Base-by-base conservation (phyloP, 2,797 vertebrate species). In the Potorous gilbertii region DNA sequence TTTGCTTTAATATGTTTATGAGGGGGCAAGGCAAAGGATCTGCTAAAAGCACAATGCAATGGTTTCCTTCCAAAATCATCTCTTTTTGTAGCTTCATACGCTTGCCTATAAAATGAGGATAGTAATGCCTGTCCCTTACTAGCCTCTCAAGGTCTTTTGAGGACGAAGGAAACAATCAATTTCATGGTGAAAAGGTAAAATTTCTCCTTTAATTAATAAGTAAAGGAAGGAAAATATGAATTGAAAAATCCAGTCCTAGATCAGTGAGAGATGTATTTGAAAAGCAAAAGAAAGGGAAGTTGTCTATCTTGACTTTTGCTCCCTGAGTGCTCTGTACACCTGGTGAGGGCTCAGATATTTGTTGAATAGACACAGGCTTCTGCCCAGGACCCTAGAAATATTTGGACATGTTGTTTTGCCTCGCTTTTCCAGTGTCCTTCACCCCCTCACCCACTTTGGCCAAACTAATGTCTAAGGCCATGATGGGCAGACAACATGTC, bases 281-380 rank as follows among this genome's bases (percentile, higher is more conserved):
- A 95, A 95, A 97, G 46, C n/a, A 8, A 96, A 96, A 95, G 92
- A n/a, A 92, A 57, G 95, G 59, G 29, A 96, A 93, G 66, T 95
- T 96, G 94, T 54, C 55, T 96, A 90, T 92, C 95, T 94, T 91
- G 95, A 92, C 92, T 96, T 95, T 18, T 52, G 34, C 66, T 96
- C 93, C 90, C 31, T 81, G 54, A 50, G 54, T 34, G 89, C 91
- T 74, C 94, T 0, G 1, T n/a, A 40, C 54, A 50, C 54, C 50
- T 5, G 57, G 55, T 74, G 10, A 9, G 55, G 90, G 55, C 92
- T 94, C 91, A 95, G 91, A 56, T 93, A 12, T 94, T 96, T 91
- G 89, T 94, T 96, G 92, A 55, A 92, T 40, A 52, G 92, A 95
- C 52, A 46, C 11, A 11, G 91, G 34, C 54, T 21, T 57, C 29